phyloP scores from a whole-genome alignment of 2,888 invertebrate species.

The Mythimna lalbum region DNA sequence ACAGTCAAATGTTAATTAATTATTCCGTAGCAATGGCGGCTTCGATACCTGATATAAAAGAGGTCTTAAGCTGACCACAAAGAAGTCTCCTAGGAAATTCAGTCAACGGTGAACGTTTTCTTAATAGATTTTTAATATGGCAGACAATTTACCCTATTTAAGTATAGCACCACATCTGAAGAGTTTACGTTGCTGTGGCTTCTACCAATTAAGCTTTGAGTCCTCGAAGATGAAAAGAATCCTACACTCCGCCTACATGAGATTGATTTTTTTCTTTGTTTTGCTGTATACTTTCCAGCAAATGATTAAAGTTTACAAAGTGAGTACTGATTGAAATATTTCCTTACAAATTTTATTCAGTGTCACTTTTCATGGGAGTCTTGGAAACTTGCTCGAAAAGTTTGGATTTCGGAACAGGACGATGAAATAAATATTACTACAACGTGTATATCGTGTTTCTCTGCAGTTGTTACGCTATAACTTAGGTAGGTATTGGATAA shows the following conservation, averaged over 20 bases:
- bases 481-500: neutral
- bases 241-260: conserved; percentile 71
- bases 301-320: conserved; percentile 74
- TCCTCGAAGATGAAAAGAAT: conserved; percentile 61
- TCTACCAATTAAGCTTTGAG: conserved; percentile 69
- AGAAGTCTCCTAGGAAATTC: neutral
- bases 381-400: conserved; percentile 9
- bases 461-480: neutral
- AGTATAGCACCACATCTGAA: conserved; percentile 70
- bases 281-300: conserved; percentile 73
- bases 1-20: conserved; percentile 32
- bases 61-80: neutral
- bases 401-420: conserved; percentile 11
- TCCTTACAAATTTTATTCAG: conserved; percentile 9
- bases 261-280: conserved; percentile 65
- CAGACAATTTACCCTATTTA: conserved; percentile 53
- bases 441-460: neutral
- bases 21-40: neutral
- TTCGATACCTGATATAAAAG: neutral
- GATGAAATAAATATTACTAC: neutral
- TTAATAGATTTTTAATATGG: conserved; percentile 21
- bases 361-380: no score
- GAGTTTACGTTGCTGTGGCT: conserved; percentile 68
- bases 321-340: conserved; percentile 55
- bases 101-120: neutral